Conservation (phyloP, 1,140 invertebrate genomes). For the Lordiphosa clarofinis region DNA sequence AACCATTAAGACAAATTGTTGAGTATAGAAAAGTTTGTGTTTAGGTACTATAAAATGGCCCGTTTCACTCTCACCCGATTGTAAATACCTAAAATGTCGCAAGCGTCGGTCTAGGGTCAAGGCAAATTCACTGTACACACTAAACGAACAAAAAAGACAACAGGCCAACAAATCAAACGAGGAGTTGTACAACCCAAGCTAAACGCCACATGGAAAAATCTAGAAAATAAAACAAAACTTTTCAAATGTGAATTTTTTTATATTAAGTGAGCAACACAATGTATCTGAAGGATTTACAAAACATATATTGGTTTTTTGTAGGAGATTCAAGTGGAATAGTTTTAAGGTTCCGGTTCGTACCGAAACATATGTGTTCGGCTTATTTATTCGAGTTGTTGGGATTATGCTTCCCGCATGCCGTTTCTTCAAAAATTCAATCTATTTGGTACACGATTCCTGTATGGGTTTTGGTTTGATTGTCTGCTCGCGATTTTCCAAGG, state of each 20-base stretch:
- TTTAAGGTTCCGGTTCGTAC: too few species aligned
- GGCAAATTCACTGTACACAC: slow-evolving; percentile 57
- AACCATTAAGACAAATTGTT: slow-evolving; percentile 67
- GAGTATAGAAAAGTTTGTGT: slow-evolving; percentile 52
- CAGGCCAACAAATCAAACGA: slow-evolving; percentile 19
- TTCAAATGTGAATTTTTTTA: slow-evolving; percentile 18
- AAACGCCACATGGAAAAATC: slow-evolving; percentile 29
- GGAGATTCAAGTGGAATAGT: too few species aligned
- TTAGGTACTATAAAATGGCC: slow-evolving; percentile 54
- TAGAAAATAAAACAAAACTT: slow-evolving; percentile 21
- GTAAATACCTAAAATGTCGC: slow-evolving; percentile 50
- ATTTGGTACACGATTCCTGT: too few species aligned
- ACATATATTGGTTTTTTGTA: too few species aligned
- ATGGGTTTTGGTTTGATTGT: too few species aligned
- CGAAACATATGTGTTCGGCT: too few species aligned
- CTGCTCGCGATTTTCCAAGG: too few species aligned
- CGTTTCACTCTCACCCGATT: slow-evolving; percentile 15
- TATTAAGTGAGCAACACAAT: too few species aligned
- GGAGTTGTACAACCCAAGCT: slow-evolving; percentile 28
- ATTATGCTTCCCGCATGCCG: too few species aligned
- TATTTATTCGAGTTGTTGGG: too few species aligned
- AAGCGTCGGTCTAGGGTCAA: slow-evolving; percentile 13
- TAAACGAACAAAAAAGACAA: slow-evolving; percentile 21
- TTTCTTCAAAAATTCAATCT: too few species aligned
- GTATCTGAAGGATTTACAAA: too few species aligned